Evolutionary conservation across 2,888 invertebrate genomes (phyloP).

Genomic region (Hydroisotoma schaefferi): DNA sequence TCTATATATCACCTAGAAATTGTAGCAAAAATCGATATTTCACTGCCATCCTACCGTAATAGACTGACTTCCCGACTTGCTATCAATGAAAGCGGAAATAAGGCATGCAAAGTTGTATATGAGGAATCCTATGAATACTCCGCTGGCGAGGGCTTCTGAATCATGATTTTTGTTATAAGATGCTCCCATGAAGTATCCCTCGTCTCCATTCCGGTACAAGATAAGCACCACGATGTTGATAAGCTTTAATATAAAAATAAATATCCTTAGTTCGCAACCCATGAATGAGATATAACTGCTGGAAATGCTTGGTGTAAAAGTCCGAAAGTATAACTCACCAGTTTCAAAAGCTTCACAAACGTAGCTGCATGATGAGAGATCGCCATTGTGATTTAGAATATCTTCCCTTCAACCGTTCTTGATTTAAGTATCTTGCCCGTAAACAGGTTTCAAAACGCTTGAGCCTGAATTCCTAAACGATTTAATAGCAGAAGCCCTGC

Average conservation of each 20-base stretch:
- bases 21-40: too few species aligned
- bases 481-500: too few species aligned
- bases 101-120: slow-evolving; percentile 76
- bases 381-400: slow-evolving; percentile 39
- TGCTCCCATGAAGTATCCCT: slow-evolving; percentile 78
- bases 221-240: slow-evolving; percentile 74
- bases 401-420: too few species aligned
- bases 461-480: too few species aligned
- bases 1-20: not conserved
- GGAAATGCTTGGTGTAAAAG: not conserved
- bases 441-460: too few species aligned
- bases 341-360: slow-evolving; percentile 36
- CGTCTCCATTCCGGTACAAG: slow-evolving; percentile 76
- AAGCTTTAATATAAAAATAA: slow-evolving; percentile 59
- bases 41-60: slow-evolving; percentile 51
- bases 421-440: too few species aligned
- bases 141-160: slow-evolving; percentile 81
- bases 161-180: slow-evolving; percentile 88
- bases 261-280: not conserved
- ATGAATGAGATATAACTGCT: not conserved
- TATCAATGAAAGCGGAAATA: slow-evolving; percentile 71
- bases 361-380: slow-evolving; percentile 38
- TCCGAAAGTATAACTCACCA: slow-evolving; percentile 28
- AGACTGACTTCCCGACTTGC: slow-evolving; percentile 71
- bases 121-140: slow-evolving; percentile 79